Evolutionary conservation across 2,888 invertebrate species (phyloP).

Genomic region (Geotrupes spiniger): DNA sequence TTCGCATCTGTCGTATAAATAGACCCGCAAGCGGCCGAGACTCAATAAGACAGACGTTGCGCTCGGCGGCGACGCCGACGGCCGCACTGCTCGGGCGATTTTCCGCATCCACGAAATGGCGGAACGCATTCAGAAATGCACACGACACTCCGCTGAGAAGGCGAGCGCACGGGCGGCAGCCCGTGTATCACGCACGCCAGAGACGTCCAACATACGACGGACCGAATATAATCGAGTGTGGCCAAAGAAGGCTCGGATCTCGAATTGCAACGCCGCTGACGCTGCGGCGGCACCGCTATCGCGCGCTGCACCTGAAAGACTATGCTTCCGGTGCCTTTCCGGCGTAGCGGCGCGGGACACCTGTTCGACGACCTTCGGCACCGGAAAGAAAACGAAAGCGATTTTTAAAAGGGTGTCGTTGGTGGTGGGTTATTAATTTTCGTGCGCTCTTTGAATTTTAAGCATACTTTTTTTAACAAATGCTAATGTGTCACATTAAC

Average conservation of each 20-base stretch:
- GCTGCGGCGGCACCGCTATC: too few species aligned
- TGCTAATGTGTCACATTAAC: too few species aligned
- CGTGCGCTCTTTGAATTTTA: too few species aligned
- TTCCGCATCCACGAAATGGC: not conserved
- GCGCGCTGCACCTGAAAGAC: too few species aligned
- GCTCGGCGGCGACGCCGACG: not conserved
- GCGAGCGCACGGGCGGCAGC: slow-evolving; percentile 11
- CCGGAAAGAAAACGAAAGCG: too few species aligned
- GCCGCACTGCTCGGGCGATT: not conserved
- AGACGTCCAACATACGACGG: slow-evolving; percentile 23
- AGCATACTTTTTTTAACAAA: too few species aligned
- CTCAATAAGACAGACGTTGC: too few species aligned
- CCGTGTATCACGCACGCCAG: slow-evolving; percentile 5
- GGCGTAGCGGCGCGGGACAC: slow-evolving; percentile 4
- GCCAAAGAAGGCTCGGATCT: slow-evolving; percentile 43
- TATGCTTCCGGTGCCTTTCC: not conserved
- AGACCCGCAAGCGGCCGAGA: too few species aligned
- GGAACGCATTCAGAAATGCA: slow-evolving; percentile 15
- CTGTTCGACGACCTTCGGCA: too few species aligned
- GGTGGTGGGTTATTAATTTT: too few species aligned
- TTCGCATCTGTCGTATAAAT: too few species aligned
- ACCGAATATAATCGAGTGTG: slow-evolving; percentile 34
- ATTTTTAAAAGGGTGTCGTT: too few species aligned
- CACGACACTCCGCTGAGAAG: slow-evolving; percentile 21
- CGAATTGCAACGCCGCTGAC: slow-evolving; percentile 32